Evolutionary conservation across 2,888 invertebrate species (phyloP).

Genomic region (Ditula angustiorana): DNA sequence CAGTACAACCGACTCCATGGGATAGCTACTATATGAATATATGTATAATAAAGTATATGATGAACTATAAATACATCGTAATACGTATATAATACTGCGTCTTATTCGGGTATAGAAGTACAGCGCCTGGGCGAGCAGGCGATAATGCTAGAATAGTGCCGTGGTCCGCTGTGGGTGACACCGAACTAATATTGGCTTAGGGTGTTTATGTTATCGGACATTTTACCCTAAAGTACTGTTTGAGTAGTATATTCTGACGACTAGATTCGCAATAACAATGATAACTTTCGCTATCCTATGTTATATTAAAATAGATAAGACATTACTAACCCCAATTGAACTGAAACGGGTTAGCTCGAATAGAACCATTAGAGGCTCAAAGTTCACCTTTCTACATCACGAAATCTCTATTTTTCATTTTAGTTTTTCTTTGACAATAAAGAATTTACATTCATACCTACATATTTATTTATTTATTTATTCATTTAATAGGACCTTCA

Average conservation of each 20-base stretch:
- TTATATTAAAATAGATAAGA: background rate
- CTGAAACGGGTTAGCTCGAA: no score
- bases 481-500: no score
- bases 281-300: background rate
- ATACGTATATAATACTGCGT: background rate
- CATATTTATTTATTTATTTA: no score
- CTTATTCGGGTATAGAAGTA: background rate
- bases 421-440: no score
- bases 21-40: background rate
- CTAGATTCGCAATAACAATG: constrained; percentile 18
- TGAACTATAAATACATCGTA: background rate
- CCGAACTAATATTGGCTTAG: constrained; percentile 36
- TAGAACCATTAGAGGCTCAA: no score
- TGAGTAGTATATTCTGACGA: constrained; percentile 11
- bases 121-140: background rate
- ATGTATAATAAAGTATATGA: background rate
- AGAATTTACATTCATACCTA: no score
- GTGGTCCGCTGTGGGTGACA: constrained; percentile 13
- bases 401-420: no score
- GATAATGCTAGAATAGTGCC: constrained; percentile 4
- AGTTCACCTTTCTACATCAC: no score
- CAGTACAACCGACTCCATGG: background rate
- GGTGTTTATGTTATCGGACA: constrained; percentile 33
- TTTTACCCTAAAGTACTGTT: constrained; percentile 23
- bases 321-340: background rate